Evolutionary conservation across 2,113 vertebrate genomes (phyloP).

Genomic region (Pedionomus torquatus): DNA sequence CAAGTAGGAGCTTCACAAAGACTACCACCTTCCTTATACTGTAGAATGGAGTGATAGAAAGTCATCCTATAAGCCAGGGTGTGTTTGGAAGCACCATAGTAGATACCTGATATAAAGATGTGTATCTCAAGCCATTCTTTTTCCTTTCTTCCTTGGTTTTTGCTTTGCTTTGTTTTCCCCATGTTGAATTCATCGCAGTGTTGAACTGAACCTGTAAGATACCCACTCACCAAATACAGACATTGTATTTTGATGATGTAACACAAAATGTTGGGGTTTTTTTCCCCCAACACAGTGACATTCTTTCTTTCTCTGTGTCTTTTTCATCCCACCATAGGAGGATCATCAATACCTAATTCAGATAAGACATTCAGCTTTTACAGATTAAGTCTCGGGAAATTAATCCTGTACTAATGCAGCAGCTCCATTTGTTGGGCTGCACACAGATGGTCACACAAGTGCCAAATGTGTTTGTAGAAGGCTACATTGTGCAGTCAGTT

Average conservation of each 20-base stretch:
- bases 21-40: not conserved
- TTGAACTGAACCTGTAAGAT: not conserved
- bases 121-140: not conserved
- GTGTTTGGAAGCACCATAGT: not conserved
- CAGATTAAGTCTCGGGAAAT: not conserved
- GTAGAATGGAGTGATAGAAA: not conserved
- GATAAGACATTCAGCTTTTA: not conserved
- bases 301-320: not conserved
- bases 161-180: not conserved
- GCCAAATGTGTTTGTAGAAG: conserved; percentile 13
- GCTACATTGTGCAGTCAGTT: conserved; percentile 10
- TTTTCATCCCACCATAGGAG: not conserved
- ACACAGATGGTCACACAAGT: not conserved
- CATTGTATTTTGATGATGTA: not conserved
- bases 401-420: not conserved
- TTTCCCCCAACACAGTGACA: not conserved
- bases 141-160: not conserved
- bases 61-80: not conserved
- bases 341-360: not conserved
- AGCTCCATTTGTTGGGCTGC: not conserved
- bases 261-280: not conserved
- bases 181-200: not conserved
- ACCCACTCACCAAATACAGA: not conserved
- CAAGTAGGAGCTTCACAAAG: not conserved
- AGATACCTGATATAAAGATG: not conserved